Base-by-base conservation (phyloP, 1,140 invertebrate species). In the Gryon sp. region DNA sequence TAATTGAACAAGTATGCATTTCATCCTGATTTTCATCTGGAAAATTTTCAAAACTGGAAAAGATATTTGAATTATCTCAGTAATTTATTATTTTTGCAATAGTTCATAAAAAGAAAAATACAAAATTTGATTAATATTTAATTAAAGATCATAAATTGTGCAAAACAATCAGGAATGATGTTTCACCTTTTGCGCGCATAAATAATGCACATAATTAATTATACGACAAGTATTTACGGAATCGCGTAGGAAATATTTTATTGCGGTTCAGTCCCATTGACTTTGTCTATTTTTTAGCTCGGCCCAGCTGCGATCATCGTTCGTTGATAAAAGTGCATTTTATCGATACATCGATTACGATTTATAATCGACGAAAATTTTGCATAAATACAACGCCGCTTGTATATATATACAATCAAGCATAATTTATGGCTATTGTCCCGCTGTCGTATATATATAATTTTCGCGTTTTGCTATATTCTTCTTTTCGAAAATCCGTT, bases 381-480 rank as follows among this genome's bases (percentile, higher is more conserved):
- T 62, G 72, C 72, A 75, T 75, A 75, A 75, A 75, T 68, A 68
- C 38, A 65, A n/a, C n/a, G n/a, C n/a, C n/a, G n/a, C n/a, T n/a
- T n/a, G 45, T 36, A 60, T 53, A 59, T 74, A 41, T 62, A 34
- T 34, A 65, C 59, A 74, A 66, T 60, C 70, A 60, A 45, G 53
- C 46, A n/a, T 53, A 53, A 74, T 74, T 65, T 74, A 74, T 65
- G 15, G 52, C 46, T 53, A 59, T 65, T 59, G 70, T 65, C n/a
- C 16, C 14, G 18, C 12, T 28, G 28, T 59, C 22, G 45, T 50
- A 50, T 30, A 57, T 53, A 55, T 34, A 38, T 50, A 41, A 53
- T 16, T 40, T 16, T 34, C 12, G 7, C 26, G 36, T 32, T 24
- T 16, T 1, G 30, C 11, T 7, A 32, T 2, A n/a, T 22, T 36